Percentiles rank a stretch among this genome's conserved stretches.
Evolutionary conservation across 1,140 invertebrate genomes (phyloP).

Genomic region (Achatina immaculata): DNA sequence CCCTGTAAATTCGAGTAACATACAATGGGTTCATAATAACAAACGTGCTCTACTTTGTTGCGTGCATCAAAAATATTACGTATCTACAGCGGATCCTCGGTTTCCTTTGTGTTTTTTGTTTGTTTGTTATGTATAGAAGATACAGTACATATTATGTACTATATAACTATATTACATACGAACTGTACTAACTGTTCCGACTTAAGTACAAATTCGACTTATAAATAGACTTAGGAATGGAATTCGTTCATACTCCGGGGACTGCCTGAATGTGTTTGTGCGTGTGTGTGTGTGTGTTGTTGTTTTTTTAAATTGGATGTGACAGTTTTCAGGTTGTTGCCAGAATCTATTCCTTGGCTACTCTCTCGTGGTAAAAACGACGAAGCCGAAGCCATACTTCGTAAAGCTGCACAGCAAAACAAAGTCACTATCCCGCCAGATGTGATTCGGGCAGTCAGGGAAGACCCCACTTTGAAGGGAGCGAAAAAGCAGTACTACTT

Average conservation of each 20-base stretch:
- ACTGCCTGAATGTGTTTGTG: background rate
- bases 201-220: no score
- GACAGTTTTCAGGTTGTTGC: conserved; percentile 51
- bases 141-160: background rate
- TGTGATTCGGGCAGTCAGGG: conserved; percentile 40
- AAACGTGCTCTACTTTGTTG: no score
- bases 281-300: no score
- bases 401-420: conserved; percentile 53
- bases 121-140: background rate
- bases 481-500: conserved; percentile 43
- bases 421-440: conserved; percentile 41
- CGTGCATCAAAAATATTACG: no score
- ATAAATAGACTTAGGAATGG: no score
- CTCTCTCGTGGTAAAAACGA: conserved; percentile 53
- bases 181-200: background rate
- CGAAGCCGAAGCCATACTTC: conserved; percentile 51
- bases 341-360: conserved; percentile 64
- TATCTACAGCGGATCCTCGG: no score
- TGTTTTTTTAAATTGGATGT: background rate
- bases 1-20: no score
- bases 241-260: no score
- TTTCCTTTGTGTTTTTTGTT: background rate
- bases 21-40: no score
- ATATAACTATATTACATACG: background rate
- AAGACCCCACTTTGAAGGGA: conserved; percentile 21